Conservation (phyloP, 2,113 vertebrate species). For the Genyomyrus donnyi region DNA sequence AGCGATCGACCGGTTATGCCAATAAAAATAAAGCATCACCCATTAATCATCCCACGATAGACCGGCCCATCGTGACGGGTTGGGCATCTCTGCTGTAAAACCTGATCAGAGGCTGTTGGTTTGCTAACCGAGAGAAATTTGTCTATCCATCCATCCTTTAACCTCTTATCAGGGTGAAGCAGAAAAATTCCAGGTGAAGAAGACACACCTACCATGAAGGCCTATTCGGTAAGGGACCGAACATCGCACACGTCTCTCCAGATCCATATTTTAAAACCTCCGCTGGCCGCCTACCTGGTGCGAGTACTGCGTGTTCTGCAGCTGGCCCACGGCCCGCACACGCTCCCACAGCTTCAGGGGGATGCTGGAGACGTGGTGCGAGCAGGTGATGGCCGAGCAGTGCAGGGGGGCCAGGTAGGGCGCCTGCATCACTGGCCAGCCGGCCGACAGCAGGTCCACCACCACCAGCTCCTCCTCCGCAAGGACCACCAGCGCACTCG, state of each 20-base stretch:
- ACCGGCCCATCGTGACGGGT: not conserved
- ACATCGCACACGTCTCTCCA: not conserved
- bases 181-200: not conserved
- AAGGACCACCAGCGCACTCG: conserved; percentile 83
- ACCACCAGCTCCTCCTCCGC: conserved; percentile 94
- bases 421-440: conserved; percentile 85
- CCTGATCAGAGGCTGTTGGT: not conserved
- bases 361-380: conserved; percentile 87
- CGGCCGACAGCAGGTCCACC: conserved; percentile 76
- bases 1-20: not conserved
- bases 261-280: not conserved
- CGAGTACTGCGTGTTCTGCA: conserved; percentile 80
- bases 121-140: not conserved
- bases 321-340: conserved; percentile 67
- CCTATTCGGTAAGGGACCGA: not conserved
- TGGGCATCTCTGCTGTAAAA: not conserved
- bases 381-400: conserved; percentile 96
- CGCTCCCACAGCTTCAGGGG: conserved; percentile 94
- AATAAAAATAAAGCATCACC: not conserved
- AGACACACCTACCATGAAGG: not conserved
- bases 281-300: conserved; percentile 61
- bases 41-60: not conserved
- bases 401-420: conserved; percentile 93
- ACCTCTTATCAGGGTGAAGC: not conserved
- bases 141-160: not conserved